phyloP scores from a whole-genome alignment of 2,797 vertebrate genomes.

The Melopsittacus undulatus region DNA sequence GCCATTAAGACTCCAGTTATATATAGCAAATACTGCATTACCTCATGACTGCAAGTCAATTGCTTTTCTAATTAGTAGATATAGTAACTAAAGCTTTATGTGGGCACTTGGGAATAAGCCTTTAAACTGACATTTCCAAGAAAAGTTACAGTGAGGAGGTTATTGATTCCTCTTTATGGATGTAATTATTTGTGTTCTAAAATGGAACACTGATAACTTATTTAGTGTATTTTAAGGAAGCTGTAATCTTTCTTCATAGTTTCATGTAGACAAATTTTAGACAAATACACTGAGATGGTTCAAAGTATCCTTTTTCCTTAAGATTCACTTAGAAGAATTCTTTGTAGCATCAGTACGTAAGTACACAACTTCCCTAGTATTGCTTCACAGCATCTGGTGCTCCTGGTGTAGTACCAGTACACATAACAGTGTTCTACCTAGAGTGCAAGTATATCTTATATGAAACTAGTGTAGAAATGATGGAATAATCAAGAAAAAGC shows the following conservation, averaged over 20 bases:
- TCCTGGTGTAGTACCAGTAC: neutral
- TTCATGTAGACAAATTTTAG: neutral
- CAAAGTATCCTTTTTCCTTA: neutral
- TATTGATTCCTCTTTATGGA: neutral
- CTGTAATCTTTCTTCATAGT: neutral
- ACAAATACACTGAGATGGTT: neutral
- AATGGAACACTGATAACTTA: neutral
- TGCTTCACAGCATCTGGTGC: neutral
- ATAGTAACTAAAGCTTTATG: neutral
- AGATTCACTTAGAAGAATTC: neutral
- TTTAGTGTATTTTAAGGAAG: neutral
- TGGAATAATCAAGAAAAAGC: neutral
- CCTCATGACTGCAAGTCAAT: neutral
- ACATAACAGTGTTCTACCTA: neutral
- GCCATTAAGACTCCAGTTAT: neutral
- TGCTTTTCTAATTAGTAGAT: neutral
- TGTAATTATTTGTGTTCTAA: neutral
- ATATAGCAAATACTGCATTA: neutral
- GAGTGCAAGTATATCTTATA: neutral
- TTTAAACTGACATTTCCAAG: neutral
- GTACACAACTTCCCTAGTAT: neutral
- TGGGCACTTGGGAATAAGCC: neutral
- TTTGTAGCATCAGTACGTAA: neutral
- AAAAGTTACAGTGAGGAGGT: neutral
- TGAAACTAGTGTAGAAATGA: neutral